Evolutionary conservation across 2,113 vertebrate species (phyloP).

Genomic region (Suncus etruscus): DNA sequence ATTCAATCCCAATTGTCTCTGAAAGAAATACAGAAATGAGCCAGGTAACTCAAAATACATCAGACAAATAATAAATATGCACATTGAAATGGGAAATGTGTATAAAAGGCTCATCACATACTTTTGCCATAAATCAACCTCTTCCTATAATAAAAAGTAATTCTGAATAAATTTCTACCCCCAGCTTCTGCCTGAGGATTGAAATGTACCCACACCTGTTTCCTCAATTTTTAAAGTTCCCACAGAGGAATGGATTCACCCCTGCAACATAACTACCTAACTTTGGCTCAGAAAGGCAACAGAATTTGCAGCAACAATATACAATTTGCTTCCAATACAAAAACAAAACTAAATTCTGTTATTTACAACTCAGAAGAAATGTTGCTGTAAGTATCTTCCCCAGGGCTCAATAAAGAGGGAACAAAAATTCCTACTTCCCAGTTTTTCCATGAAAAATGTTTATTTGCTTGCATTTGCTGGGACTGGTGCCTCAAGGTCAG

Average conservation of each 20-base stretch:
- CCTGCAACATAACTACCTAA: background rate
- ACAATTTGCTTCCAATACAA: background rate
- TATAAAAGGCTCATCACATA: background rate
- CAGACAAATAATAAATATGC: background rate
- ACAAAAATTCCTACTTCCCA: background rate
- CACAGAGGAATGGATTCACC: background rate
- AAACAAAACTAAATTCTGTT: background rate
- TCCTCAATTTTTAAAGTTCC: background rate
- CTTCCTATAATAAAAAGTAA: background rate
- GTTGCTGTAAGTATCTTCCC: too few relatives aligned
- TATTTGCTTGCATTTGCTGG: background rate
- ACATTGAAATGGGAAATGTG: too few relatives aligned
- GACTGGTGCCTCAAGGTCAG: background rate
- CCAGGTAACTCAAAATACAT: background rate
- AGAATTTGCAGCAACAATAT: background rate
- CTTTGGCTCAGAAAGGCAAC: background rate
- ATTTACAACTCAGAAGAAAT: background rate
- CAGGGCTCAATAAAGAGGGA: background rate
- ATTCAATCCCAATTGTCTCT: background rate
- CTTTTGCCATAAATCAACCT: background rate
- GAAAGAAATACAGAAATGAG: background rate
- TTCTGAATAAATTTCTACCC: too few relatives aligned
- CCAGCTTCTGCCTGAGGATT: too few relatives aligned
- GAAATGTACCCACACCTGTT: background rate
- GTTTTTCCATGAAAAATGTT: background rate